Evolutionary conservation across 2,888 invertebrate species (phyloP).

Genomic region (Eumerus sabulonum): DNA sequence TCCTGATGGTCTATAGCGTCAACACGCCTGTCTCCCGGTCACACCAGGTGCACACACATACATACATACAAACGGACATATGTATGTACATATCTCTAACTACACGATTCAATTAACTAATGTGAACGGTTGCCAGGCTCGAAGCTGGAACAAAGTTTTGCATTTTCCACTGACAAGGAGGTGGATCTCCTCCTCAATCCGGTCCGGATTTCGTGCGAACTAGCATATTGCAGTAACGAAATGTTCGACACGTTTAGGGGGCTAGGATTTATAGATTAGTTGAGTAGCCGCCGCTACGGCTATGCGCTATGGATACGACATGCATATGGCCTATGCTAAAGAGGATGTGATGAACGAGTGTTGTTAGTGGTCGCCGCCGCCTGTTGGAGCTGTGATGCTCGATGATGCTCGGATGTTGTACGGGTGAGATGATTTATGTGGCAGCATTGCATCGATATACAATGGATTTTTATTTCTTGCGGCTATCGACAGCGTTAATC

Average conservation of each 20-base stretch:
- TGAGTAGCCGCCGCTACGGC: no score
- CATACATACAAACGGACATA: no score
- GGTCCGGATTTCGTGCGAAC: conserved; percentile 69
- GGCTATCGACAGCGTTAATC: conserved; percentile 67
- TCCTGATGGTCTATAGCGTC: not conserved
- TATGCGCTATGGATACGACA: conserved; percentile 14
- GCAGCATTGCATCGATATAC: conserved; percentile 53
- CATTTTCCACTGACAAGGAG: conserved; percentile 67
- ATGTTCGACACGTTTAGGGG: conserved; percentile 64
- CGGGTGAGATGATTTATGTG: conserved; percentile 63
- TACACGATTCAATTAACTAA: conserved; percentile 69
- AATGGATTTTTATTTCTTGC: conserved; percentile 47
- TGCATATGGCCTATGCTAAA: conserved; percentile 40
- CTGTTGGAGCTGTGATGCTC: not conserved
- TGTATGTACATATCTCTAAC: conserved; percentile 43
- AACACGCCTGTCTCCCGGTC: conserved; percentile 3
- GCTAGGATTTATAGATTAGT: conserved; percentile 54
- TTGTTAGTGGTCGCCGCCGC: no score
- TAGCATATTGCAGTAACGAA: conserved; percentile 61
- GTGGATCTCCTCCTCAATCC: conserved; percentile 68
- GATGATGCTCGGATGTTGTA: conserved; percentile 23
- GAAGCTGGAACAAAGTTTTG: conserved; percentile 59
- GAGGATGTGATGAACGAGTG: no score
- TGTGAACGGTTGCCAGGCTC: conserved; percentile 57
- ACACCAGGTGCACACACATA: not conserved